Base-by-base conservation (phyloP, 2,888 invertebrate species). In the Drosophila anomalipes region DNA sequence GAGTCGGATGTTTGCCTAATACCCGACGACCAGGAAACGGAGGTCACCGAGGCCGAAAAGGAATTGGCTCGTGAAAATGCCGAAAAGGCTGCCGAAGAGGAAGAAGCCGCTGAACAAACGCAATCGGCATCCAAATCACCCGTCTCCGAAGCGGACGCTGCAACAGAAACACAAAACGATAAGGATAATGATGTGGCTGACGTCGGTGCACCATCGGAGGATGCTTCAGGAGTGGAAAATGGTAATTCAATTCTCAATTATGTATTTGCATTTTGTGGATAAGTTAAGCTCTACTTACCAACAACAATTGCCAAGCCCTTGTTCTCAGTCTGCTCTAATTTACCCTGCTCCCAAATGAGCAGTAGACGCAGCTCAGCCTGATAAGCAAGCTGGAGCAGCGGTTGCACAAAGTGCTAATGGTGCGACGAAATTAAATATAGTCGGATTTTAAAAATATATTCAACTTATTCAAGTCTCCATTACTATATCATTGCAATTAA, bases 1-100 rank as follows among this genome's bases (percentile, higher is more conserved):
- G 95, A 95, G 56, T 96, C 96, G 82, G 96, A 96, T 86, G 94
- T 96, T 10, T 96, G 96, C 71, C 94, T 96, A 7, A 94, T 96
- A 74, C 96, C 96, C 0, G 96, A 96, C 86, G 95, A 95, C 0
- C 95, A 95, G 70, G 94, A 96, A 71, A 92, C 89, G 0, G 95
- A 95, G 87, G 95, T 95, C 74, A 95, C 95, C 0, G 95, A 96
- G 82, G 96, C 95, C 1, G 96, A 96, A 83, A 96, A 95, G 86
- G 95, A 95, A 60, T 77, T 91, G 63, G 93, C 93, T 0, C 89
- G 93, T 3, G 93, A 93, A 84, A 92, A 93, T 76, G 93, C 92
- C 19, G 92, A 93, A 72, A 92, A 93, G 47, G 89, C 90, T 51
- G 91, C 91, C 12, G 87, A 80, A 10, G 86, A 79, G 26, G 83